These are phyloP conservation scores for Hypsopygia costalis DNA, from an alignment of 2,888 invertebrate species.

Conservation along the genomic window DNA sequence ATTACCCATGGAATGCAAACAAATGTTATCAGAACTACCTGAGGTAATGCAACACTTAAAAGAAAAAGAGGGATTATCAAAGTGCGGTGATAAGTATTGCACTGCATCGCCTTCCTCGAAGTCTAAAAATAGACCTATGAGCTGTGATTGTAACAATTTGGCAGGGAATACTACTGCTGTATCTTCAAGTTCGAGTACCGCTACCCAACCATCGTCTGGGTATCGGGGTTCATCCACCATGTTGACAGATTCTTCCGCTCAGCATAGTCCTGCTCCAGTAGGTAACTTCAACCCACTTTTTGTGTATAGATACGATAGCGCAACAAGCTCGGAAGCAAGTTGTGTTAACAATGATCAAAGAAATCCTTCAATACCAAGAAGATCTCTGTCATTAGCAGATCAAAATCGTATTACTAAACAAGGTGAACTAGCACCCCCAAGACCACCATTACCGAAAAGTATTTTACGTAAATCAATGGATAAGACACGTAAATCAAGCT, in stretches of 20 bases:
- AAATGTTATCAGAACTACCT: slow-evolving; percentile 89
- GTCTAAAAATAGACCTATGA: slow-evolving; percentile 80
- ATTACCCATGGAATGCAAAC: slow-evolving; percentile 90
- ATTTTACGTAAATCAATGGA: slow-evolving; percentile 84
- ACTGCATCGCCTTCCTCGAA: slow-evolving; percentile 63
- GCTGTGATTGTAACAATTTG: slow-evolving; percentile 81
- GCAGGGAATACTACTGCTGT: slow-evolving; percentile 78
- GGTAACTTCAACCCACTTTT: slow-evolving; percentile 86
- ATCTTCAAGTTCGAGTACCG: slow-evolving; percentile 85
- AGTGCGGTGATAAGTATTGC: slow-evolving; percentile 65
- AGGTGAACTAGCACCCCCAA: slow-evolving; percentile 82
- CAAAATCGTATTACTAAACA: slow-evolving; percentile 65
- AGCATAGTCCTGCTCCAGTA: slow-evolving; percentile 82
- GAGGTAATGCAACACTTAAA: slow-evolving; percentile 85
- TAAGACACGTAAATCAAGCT: slow-evolving; percentile 71
- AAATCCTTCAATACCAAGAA: slow-evolving; percentile 82
- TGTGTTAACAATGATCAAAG: slow-evolving; percentile 79
- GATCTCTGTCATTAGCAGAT: slow-evolving; percentile 83
- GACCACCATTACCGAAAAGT: slow-evolving; percentile 86
- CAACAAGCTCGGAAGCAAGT: slow-evolving; percentile 87
- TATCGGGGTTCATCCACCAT: slow-evolving; percentile 93
- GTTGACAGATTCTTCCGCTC: slow-evolving; percentile 87
- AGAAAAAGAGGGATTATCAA: slow-evolving; percentile 60
- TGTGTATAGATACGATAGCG: slow-evolving; percentile 90
- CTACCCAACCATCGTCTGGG: slow-evolving; percentile 91